Base-by-base conservation (phyloP, 2,797 vertebrate species). In the Myoxocephalus aenaeus region DNA sequence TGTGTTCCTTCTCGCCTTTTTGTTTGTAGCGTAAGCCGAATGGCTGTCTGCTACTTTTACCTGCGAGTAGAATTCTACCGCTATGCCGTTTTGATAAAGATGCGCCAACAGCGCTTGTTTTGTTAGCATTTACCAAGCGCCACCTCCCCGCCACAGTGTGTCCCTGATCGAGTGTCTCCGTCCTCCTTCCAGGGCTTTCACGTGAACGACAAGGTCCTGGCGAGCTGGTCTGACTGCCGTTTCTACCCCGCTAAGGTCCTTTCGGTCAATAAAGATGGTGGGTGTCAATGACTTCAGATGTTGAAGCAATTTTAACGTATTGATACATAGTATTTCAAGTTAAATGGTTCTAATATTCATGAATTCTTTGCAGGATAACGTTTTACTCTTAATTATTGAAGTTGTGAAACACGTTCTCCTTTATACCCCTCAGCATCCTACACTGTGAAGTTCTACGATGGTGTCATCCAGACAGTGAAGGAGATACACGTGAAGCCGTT, bases 391-490 rank as follows among this genome's bases (percentile, higher is more conserved):
- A 32, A 32, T 69, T 17, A 34, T 59, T 72, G 0, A 64, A 20
- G 15, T 5, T 77, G 4, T 69, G 25, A 25, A 56, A 36, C 27
- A 38, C 57, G n/a, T 51, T 70, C 32, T 64, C 14, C 3, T 71
- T 65, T 65, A 5, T 59, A 17, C 3, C 9, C 53, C 40, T 83
- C 87, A 99, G 98, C 96, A 90, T 98, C 98, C 29, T 99, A 99
- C 92, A 98, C 97, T 85, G 97, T 99, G 89, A 98, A 97, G 90
- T 99, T 99, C 94, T 99, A 98, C 84, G 98, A 99, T 94, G 98
- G 98, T 65, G 97, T 99, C 89, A 92, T 99, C 90, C 98, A 99
- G 92, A 98, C 96, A 75, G 98, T 99, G 88, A 99, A 99, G 93
- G 97, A 93, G 85, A 99, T 99, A 93, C 98, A 99, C 80, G 96